Conservation (phyloP, 1,140 invertebrate genomes). For the Physella acuta region DNA sequence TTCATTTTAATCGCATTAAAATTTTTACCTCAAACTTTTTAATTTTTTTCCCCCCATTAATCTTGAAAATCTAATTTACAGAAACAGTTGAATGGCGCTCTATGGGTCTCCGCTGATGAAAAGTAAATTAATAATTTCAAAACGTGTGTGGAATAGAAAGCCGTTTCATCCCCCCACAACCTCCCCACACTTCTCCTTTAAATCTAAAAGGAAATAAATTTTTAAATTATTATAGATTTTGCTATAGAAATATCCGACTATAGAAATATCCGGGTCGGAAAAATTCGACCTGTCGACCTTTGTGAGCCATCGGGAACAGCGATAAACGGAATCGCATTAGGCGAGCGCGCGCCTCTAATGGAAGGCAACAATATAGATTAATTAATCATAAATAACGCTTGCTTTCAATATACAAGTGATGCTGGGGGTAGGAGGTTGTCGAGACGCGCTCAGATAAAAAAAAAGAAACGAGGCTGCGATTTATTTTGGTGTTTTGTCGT, state of each 20-base stretch:
- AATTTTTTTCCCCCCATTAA: too few species aligned
- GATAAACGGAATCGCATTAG: constrained; percentile 2
- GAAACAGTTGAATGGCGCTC: too few species aligned
- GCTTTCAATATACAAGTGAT: constrained; percentile 12
- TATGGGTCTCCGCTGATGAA: too few species aligned
- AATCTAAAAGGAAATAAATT: not conserved
- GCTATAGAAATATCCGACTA: not conserved
- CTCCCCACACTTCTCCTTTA: too few species aligned
- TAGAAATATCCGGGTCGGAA: not conserved
- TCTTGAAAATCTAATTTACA: too few species aligned
- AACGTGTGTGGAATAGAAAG: too few species aligned
- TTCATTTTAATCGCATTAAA: too few species aligned
- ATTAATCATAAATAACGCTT: constrained; percentile 17
- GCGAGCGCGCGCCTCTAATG: not conserved
- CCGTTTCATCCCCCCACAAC: too few species aligned
- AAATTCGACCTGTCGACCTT: not conserved
- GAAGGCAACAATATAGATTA: constrained; percentile 8
- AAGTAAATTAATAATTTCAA: too few species aligned
- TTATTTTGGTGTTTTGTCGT: constrained; percentile 10
- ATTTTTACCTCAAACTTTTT: too few species aligned
- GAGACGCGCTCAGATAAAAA: not conserved
- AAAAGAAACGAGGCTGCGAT: not conserved
- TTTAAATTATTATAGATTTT: not conserved
- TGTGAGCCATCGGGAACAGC: not conserved
- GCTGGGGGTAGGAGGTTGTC: not conserved